Percentiles rank a stretch among this genome's conserved stretches.
Conservation (phyloP, 2,888 invertebrate species). For the Cheilosia vulpina region DNA sequence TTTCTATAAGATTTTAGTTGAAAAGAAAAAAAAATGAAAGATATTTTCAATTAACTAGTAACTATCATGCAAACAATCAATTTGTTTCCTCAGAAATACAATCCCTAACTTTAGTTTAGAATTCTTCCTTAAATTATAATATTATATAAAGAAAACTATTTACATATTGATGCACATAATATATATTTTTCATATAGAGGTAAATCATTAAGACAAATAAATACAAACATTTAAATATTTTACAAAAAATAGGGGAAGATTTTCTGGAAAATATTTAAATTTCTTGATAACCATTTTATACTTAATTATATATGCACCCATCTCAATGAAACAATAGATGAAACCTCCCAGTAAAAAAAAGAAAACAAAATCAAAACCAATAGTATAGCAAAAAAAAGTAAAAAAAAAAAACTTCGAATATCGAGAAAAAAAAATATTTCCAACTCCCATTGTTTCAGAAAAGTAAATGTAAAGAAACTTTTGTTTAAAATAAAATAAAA, state of each 20-base stretch:
- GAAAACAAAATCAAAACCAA: slow-evolving; percentile 52
- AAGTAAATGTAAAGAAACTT: slow-evolving; percentile 25
- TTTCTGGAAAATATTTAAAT: slow-evolving; percentile 78
- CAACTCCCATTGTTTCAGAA: slow-evolving; percentile 5
- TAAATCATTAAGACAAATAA: slow-evolving; percentile 21
- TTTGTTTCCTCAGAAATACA: slow-evolving; percentile 47
- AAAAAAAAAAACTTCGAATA: slow-evolving; percentile 55
- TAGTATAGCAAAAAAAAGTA: slow-evolving; percentile 26
- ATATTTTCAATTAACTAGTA: slow-evolving; percentile 51
- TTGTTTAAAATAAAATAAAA: slow-evolving; percentile 56
- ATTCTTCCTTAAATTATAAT: slow-evolving; percentile 36
- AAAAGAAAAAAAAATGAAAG: background rate
- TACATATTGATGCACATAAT: slow-evolving; percentile 60
- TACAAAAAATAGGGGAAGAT: slow-evolving; percentile 82
- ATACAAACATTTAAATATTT: slow-evolving; percentile 76
- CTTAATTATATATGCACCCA: slow-evolving; percentile 30
- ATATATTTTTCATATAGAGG: slow-evolving; percentile 58
- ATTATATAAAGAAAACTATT: slow-evolving; percentile 23
- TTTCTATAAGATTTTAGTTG: slow-evolving; percentile 46
- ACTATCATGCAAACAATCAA: slow-evolving; percentile 70
- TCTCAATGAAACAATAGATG: slow-evolving; percentile 28
- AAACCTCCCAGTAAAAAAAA: slow-evolving; percentile 1
- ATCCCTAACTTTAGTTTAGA: slow-evolving; percentile 45
- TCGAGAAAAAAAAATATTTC: background rate
- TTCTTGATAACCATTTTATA: slow-evolving; percentile 41